Base-by-base conservation (phyloP, 2,888 invertebrate species). In the Schizotus pectinicornis region DNA sequence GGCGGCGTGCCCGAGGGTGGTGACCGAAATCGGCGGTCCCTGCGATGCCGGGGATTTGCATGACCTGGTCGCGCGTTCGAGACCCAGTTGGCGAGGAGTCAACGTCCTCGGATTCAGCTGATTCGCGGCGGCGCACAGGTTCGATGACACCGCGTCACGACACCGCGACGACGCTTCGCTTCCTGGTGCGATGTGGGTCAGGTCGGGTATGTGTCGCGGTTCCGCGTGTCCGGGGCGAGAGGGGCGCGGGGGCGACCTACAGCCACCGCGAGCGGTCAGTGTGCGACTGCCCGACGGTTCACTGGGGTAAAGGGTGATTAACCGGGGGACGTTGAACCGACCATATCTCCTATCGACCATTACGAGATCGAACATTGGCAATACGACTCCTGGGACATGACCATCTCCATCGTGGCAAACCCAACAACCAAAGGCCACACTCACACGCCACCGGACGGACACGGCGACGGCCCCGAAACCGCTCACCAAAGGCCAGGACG, bases 261-360 rank as follows among this genome's bases (percentile, higher is more conserved):
- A 78, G 74, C 70, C 71, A 70, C 62, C 49, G 54, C 49, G 48
- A 13, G 59, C 77, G 79, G 79, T 79, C 79, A 79, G 79, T 79
- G 77, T 79, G 80, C 79, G 78, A 79, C 72, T 79, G 79, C 73
- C 78, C 79, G 79, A 68, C 73, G 77, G 79, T 79, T 80, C 77
- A 79, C 79, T 79, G 72, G 80, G 79, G 76, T 79, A 79, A 77
- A 79, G 79, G 79, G 80, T 79, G 77, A 79, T 72, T 78, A 78
- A 78, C 78, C 79, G 76, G 64, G 78, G 76, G 22, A 22, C 22
- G 22, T 22, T 22, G 22, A 22, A 22, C 69, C 76, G 68, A 68
- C 74, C 77, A 75, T 67, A 76, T 74, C 62, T 32, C 22, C 34
- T 60, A 54, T 45, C 52, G 45, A 48, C 49, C 48, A 30, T n/a